Base-by-base conservation (phyloP, 2,797 vertebrate genomes). In the Liparis tanakae region DNA sequence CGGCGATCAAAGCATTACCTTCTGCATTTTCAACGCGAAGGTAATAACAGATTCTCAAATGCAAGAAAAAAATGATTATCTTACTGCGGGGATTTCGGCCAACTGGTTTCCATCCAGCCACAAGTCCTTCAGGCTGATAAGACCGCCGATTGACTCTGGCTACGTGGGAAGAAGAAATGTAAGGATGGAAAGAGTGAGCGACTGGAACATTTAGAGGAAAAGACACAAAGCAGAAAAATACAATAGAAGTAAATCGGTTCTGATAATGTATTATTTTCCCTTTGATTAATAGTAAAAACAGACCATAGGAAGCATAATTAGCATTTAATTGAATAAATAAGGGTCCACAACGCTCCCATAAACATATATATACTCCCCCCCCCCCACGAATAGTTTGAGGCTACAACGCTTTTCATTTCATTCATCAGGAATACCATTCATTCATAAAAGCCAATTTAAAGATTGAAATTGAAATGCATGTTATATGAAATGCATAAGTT, bases 41-140 rank as follows among this genome's bases (percentile, higher is more conserved):
- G 36, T 10, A 72, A 46, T 50, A 25, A 62, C 4, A 71, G 2
- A 44, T 67, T 72, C 6, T 68, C 1, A 66, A 46, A 74, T n/a
- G 51, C 10, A 67, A 60, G 20, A 13, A 53, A 55, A 74, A 64
- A 50, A 69, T 59, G 20, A 78, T 72, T 61, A 65, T 66, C 92
- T 93, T 95, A 99, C 98, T 91, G 94, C 91, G 94, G 98, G 98
- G 94, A 99, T 95, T 87, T 96, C 95, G 1, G 91, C 86, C 86
- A 99, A 92, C 67, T 99, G 97, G 94, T 99, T 99, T 92, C 97
- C 98, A 88, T 99, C 98, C 90, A 99, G 92, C 98, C 98, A 99
- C 90, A 99, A 92, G 90, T 99, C 97, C 93, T 97, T 99, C 60
- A 99, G 93, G 89, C 95, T 97, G 90, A 96, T 92, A 91, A 99